These are phyloP conservation scores for Chrysomela aeneicollis DNA, from an alignment of 2,888 invertebrate genomes.

Conservation along the genomic window DNA sequence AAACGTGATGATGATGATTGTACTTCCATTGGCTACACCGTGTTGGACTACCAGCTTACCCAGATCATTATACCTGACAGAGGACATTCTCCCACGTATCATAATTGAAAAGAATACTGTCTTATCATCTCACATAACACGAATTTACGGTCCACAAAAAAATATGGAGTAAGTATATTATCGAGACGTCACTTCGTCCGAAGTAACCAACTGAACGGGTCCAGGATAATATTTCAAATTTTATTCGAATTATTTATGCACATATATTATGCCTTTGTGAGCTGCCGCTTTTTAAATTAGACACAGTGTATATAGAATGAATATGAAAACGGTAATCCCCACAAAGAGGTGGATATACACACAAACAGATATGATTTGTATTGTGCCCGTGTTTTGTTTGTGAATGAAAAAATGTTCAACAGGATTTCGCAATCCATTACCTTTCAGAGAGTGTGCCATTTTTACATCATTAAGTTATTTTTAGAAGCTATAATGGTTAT, in stretches of 20 bases:
- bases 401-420: slow-evolving; percentile 28
- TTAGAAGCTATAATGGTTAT: slow-evolving; percentile 2
- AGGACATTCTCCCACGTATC: slow-evolving; percentile 36
- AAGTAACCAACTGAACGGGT: slow-evolving; percentile 51
- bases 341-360: slow-evolving; percentile 48
- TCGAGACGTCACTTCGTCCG: slow-evolving; percentile 50
- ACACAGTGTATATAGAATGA: slow-evolving; percentile 50
- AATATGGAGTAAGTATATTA: slow-evolving; percentile 48
- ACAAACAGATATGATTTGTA: slow-evolving; percentile 53
- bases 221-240: slow-evolving; percentile 54
- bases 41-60: slow-evolving; percentile 47
- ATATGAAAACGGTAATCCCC: slow-evolving; percentile 50
- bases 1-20: no score
- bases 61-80: slow-evolving; percentile 45
- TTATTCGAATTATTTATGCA: slow-evolving; percentile 56
- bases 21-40: no score
- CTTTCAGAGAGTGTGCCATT: slow-evolving; percentile 26
- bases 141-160: slow-evolving; percentile 40
- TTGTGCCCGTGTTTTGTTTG: slow-evolving; percentile 35
- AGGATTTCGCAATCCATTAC: slow-evolving; percentile 30
- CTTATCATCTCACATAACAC: slow-evolving; percentile 39
- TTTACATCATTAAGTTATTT: slow-evolving; percentile 26
- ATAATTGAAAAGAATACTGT: slow-evolving; percentile 41
- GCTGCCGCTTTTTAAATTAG: slow-evolving; percentile 53
- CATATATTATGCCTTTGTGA: slow-evolving; percentile 54